phyloP scores from a whole-genome alignment of 2,888 invertebrate genomes.

The Callimorpha dominula region DNA sequence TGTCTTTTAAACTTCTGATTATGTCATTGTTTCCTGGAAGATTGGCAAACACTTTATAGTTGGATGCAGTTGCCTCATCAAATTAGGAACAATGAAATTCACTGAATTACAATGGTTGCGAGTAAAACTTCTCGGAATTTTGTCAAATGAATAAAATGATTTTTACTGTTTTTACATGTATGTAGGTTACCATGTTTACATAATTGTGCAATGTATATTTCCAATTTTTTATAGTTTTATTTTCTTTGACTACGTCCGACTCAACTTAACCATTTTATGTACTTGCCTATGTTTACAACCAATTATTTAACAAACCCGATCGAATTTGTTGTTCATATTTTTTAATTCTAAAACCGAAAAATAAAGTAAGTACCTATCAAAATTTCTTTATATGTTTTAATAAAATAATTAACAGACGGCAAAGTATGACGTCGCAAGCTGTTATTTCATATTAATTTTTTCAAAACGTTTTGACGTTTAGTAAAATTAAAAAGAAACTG shows the following conservation, averaged over 20 bases:
- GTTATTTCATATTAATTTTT: too few species aligned
- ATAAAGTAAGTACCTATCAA: neutral
- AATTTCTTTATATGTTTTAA: too few species aligned
- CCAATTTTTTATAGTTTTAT: neutral
- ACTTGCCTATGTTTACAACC: neutral
- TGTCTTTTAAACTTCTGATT: slow-evolving; percentile 7
- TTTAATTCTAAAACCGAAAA: neutral
- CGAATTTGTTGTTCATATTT: neutral
- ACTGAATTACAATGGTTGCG: slow-evolving; percentile 15
- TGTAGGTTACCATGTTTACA: neutral
- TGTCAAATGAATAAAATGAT: neutral
- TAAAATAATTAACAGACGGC: too few species aligned
- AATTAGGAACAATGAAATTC: slow-evolving; percentile 3
- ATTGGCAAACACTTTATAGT: slow-evolving; percentile 8
- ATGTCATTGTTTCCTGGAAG: slow-evolving; percentile 20
- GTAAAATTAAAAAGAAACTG: neutral
- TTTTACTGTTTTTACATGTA: neutral
- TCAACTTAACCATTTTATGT: neutral
- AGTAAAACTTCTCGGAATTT: slow-evolving; percentile 20
- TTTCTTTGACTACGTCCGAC: neutral
- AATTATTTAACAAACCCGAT: neutral
- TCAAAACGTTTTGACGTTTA: neutral
- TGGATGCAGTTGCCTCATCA: slow-evolving; percentile 6
- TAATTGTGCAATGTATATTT: neutral
- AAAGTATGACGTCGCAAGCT: too few species aligned